Base-by-base conservation (phyloP, 1,140 invertebrate species). In the Liolophura sinensis region DNA sequence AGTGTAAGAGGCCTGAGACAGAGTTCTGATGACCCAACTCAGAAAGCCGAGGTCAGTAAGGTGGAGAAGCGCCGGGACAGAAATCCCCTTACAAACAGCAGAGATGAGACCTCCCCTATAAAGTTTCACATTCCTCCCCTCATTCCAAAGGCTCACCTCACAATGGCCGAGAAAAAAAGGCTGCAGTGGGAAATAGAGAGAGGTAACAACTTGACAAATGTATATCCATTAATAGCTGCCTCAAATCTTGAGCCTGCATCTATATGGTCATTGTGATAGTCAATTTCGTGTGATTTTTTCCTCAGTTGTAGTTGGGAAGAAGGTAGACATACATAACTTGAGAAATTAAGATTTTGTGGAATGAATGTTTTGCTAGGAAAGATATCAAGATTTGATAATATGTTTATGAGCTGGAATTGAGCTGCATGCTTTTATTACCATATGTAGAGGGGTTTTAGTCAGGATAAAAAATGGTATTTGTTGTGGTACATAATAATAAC, bases 161-260 rank as follows among this genome's bases (percentile, higher is more conserved):
- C 75, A 12, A 60, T 82, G 31, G 77, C 74, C 12, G 82, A 84
- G 68, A 78, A 76, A 59, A 84, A 84, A 61, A 68, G 74, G 50
- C 70, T 78, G 12, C 79, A 84, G 65, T 83, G 82, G 81, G 77
- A 78, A 52, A 73, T 58, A 68, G 81, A 82, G 63, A 79, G 73
- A 76, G 79, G 82, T 82, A 69, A 59, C 46, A 51, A 27, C 7
- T 4, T 24, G 57, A 50, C 48, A 31, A n/a, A n/a, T n/a, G n/a
- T 59, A 6, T 59, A 20, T 48, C 18, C 18, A 20, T 61, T 9
- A 18, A 47, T 1, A n/a, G 59, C 1, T 27, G 24, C n/a, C n/a
- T n/a, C n/a, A n/a, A n/a, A n/a, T n/a, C n/a, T n/a, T n/a, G n/a
- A n/a, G n/a, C n/a, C n/a, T n/a, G n/a, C n/a, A n/a, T n/a, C n/a